Conservation (phyloP, 1,140 invertebrate species). For the Drosophila murphyi region DNA sequence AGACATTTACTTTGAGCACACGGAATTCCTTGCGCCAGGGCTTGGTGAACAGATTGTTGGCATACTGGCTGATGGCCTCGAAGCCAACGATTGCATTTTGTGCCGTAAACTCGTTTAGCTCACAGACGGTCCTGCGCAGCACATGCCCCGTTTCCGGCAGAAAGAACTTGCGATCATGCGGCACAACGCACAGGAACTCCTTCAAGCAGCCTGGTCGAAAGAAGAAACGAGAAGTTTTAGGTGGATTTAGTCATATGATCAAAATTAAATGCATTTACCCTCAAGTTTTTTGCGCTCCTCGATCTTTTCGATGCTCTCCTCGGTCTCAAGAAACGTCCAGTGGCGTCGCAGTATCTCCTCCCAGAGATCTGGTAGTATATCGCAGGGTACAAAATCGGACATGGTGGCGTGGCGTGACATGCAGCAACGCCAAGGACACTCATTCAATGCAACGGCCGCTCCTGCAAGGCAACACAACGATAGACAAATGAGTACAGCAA, state of each 20-base stretch:
- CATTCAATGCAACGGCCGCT: conserved; percentile 69
- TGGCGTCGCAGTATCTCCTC: conserved; percentile 89
- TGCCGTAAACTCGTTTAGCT: conserved; percentile 90
- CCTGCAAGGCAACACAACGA: conserved; percentile 41
- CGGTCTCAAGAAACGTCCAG: conserved; percentile 90
- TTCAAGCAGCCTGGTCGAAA: conserved; percentile 88
- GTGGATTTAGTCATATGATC: no score
- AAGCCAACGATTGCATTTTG: conserved; percentile 92
- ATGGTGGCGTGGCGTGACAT: conserved; percentile 59
- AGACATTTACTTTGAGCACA: conserved; percentile 88
- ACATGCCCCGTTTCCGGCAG: conserved; percentile 90
- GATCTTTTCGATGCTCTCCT: conserved; percentile 90
- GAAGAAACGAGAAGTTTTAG: neutral
- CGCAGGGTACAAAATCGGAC: conserved; percentile 78
- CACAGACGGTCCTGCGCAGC: conserved; percentile 89
- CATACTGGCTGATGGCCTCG: conserved; percentile 93
- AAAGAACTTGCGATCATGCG: conserved; percentile 92
- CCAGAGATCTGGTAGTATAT: conserved; percentile 86
- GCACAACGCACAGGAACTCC: conserved; percentile 90
- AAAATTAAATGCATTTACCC: conserved; percentile 85
- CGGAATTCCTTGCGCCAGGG: conserved; percentile 95
- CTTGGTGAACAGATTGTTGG: conserved; percentile 92
- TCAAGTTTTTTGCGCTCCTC: conserved; percentile 90
- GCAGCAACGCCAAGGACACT: conserved; percentile 64
- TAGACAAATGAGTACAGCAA: conserved; percentile 5